phyloP scores from a whole-genome alignment of 2,888 invertebrate genomes.

The Philereme transversata region DNA sequence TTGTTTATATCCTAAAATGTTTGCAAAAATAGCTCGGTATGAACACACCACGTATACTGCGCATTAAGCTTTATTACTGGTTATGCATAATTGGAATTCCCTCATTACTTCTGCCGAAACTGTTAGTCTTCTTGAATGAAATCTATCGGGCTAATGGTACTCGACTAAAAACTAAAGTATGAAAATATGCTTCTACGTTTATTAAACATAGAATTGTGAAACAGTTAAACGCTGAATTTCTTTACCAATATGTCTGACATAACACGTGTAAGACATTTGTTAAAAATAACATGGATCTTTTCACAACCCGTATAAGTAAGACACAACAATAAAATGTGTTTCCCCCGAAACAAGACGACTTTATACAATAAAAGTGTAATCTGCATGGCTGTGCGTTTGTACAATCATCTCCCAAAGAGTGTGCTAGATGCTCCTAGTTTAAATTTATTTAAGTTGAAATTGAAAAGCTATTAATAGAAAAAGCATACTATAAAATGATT shows the following conservation, averaged over 20 bases:
- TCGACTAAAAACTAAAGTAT: not conserved
- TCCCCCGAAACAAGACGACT: too few species aligned
- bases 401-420: too few species aligned
- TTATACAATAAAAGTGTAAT: too few species aligned
- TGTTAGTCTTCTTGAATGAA: constrained; percentile 13
- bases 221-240: not conserved
- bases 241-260: not conserved
- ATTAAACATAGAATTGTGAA: not conserved
- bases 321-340: too few species aligned
- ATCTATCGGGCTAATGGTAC: not conserved
- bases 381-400: too few species aligned
- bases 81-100: constrained; percentile 38
- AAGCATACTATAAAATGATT: too few species aligned
- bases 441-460: too few species aligned
- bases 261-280: constrained; percentile 8
- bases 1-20: constrained; percentile 66
- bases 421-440: too few species aligned
- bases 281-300: too few species aligned
- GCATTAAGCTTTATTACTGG: constrained; percentile 49
- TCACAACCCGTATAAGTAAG: too few species aligned
- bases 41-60: constrained; percentile 41
- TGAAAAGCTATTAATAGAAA: too few species aligned
- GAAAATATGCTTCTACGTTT: too few species aligned
- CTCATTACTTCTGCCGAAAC: constrained; percentile 12
- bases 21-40: constrained; percentile 43